Evolutionary conservation across 2,888 invertebrate genomes (phyloP), one percentile per base, ranked within the genome.

Genomic region (Alentia gelatinosa): DNA sequence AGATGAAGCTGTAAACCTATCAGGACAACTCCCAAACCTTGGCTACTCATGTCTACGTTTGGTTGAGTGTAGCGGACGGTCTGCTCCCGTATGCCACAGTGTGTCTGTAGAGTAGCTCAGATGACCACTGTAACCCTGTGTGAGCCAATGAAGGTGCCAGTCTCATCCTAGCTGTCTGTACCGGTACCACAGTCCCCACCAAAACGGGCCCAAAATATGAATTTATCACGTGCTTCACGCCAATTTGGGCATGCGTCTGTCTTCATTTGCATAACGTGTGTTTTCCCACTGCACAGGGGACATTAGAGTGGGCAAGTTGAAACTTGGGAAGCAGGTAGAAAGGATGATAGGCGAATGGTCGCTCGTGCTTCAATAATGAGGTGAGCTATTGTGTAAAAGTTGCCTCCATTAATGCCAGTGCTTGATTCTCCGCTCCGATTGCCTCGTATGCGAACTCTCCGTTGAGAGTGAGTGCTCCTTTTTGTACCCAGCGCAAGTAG

Each of bases 231-330:
- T 68, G 68, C 68, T 68, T 68, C 30, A 30, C 3, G n/a, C 12
- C 68, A 68, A 68, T 68, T 30, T 12, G 33, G n/a, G 4, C 30
- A 19, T 30, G 68, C 68, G 30, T 68, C 30, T 68, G 68, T 68
- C 68, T 68, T 68, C 68, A 68, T 68, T 68, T 68, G 26, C 68
- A 68, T 68, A 68, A 68, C 30, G n/a, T 30, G 30, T 68, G 68
- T 68, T 68, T 68, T 68, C 30, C 26, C 68, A 30, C 68, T 4
- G 19, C 56, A 56, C 56, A 56, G 56, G 56, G 56, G 68, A 68
- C 1, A 68, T 68, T 68, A 68, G 30, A 68, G 30, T 12, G 30
- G 12, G 63, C 5, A 47, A 26, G 12, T 68, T 68, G 68, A 68
- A 19, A 26, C 68, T 68, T 26, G 68, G 30, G 4, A 30, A 30